Percentiles rank a stretch among this genome's conserved stretches.
Evolutionary conservation across 2,797 vertebrate species (phyloP).

Genomic region (Rhinoraja longicauda): DNA sequence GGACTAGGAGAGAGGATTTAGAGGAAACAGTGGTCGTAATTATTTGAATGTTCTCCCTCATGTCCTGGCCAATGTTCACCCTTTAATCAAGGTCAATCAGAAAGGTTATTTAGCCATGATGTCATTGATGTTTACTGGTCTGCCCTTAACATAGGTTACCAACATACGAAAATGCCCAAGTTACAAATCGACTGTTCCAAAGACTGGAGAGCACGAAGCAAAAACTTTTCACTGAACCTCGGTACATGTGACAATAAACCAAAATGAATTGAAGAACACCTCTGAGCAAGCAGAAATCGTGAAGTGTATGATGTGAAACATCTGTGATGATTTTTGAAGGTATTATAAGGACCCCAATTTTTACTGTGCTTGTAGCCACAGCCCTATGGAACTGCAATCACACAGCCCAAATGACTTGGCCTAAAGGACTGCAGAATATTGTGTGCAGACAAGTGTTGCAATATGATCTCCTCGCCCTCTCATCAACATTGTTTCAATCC

Average conservation of each 20-base stretch:
- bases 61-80: background rate
- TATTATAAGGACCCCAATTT: background rate
- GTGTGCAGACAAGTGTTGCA: background rate
- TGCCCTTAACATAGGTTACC: background rate
- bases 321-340: background rate
- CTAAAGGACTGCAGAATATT: background rate
- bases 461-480: background rate
- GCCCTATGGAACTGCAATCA: background rate
- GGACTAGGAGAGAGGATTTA: too few species aligned
- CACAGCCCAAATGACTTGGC: background rate
- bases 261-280: too few species aligned
- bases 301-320: background rate
- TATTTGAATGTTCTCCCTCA: background rate
- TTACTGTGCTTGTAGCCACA: background rate
- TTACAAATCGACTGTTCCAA: too few species aligned
- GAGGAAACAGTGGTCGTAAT: too few species aligned
- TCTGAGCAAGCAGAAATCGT: too few species aligned
- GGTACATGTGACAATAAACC: too few species aligned
- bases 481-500: too few species aligned
- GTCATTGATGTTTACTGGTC: background rate
- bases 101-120: background rate
- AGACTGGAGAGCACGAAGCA: too few species aligned
- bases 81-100: background rate
- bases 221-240: too few species aligned
- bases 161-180: background rate